A percentile compares a stretch with the other conserved stretches of the same genome.
phyloP scores from a whole-genome alignment of 53 echinoderm and acorn worm genomes.

The Echinometra lucunter region DNA sequence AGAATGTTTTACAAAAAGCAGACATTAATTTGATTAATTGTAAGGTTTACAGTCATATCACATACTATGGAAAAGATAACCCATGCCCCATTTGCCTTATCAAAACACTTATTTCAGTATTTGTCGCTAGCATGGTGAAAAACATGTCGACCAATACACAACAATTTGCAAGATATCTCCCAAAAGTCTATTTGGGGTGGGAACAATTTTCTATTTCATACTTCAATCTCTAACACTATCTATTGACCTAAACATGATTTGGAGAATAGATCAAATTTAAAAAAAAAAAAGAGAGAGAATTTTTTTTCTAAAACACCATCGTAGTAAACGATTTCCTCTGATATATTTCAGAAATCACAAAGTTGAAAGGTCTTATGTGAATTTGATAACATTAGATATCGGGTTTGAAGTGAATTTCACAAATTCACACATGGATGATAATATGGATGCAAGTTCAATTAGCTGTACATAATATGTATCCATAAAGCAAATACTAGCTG shows the following conservation, averaged over 20 bases:
- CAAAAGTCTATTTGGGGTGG: neutral
- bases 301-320: neutral
- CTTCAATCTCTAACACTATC: neutral
- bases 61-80: neutral
- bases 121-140: neutral
- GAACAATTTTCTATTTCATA: neutral
- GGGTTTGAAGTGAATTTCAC: neutral
- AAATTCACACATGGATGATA: no score
- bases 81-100: neutral
- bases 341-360: neutral
- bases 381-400: neutral
- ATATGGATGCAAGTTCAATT: neutral
- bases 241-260: no score
- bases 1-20: neutral
- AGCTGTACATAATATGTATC: neutral
- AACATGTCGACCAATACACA: neutral
- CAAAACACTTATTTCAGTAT: neutral
- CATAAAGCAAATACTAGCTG: neutral
- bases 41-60: neutral
- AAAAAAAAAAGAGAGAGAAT: neutral
- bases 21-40: neutral
- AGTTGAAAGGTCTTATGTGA: neutral
- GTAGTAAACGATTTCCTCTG: neutral
- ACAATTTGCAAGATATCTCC: neutral
- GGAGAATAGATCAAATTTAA: no score